Conservation (phyloP, 2,113 vertebrate species). For the Cryptomyrus ogoouensis region DNA sequence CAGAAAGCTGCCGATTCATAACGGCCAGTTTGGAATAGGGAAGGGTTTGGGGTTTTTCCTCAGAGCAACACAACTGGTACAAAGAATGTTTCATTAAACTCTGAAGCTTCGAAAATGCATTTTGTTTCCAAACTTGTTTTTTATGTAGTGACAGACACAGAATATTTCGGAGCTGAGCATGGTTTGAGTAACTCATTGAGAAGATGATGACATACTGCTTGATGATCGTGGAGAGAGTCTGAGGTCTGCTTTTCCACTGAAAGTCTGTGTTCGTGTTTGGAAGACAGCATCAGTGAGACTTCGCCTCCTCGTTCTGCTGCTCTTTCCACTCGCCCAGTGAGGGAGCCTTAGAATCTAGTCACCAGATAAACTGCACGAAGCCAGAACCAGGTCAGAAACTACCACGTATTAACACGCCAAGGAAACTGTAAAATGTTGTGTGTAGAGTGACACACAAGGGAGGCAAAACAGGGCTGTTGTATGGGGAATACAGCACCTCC, state of each 20-base stretch:
- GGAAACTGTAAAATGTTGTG: not conserved
- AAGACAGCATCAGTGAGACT: not conserved
- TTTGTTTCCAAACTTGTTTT: not conserved
- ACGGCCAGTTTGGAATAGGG: not conserved
- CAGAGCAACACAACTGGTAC: not conserved
- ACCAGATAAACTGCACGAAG: not conserved
- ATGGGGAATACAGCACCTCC: not conserved
- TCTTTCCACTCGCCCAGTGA: not conserved
- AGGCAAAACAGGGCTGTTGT: not conserved
- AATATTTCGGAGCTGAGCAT: not conserved
- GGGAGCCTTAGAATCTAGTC: not conserved
- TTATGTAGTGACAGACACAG: not conserved
- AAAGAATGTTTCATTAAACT: not conserved
- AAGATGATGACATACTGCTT: not conserved
- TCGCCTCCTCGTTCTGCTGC: not conserved
- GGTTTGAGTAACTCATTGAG: too few species aligned
- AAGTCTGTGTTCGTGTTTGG: not conserved
- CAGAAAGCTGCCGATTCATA: not conserved
- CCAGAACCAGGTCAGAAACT: not conserved
- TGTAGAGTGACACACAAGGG: not conserved
- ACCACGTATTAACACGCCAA: not conserved
- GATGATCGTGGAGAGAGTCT: not conserved
- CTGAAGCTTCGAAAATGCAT: not conserved
- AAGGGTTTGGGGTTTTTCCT: not conserved
- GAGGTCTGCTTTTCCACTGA: not conserved